Evolutionary conservation across 2,797 vertebrate species (phyloP), one percentile per base, ranked within the genome.

Genomic region (Darevskia mixta): DNA sequence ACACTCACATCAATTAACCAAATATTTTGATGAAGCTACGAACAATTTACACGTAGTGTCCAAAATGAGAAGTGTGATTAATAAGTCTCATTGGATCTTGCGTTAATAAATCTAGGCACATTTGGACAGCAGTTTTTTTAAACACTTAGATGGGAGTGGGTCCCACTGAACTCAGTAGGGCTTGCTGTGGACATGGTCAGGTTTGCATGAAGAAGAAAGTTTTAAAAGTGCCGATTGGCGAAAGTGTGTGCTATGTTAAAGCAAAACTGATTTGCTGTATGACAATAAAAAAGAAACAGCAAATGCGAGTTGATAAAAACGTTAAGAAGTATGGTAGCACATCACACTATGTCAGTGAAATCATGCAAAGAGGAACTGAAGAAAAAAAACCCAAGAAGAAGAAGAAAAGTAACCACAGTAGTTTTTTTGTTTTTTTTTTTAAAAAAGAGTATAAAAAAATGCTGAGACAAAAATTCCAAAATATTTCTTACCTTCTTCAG

Each of bases 401-500:
- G 78, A 90, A 92, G 93, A 73, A 96, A 97, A 87, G 90, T 92
- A 95, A 96, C 92, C 89, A 96, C 91, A 93, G 83, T 92, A 93
- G 92, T 93, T 35, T 49, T 93, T 35, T 92, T 71, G 79, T 58
- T 72, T 32, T 43, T 87, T 89, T 5, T 35, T 41, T 41, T 1
- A 96, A 96, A 87, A 96, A 96, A 87, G 93, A 96, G 92, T 87
- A 90, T 55, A 1, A 94, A 93, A 89, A 89, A 94, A 96, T 94
- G 94, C 93, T 95, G 95, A 94, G 91, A 94, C 92, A 92, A 96
- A 95, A 96, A 96, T 96, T 96, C 96, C 96, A 94, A 97, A 97
- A 94, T 96, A 94, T 96, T 95, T 96, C 99, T 99, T 99, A 99
- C 99, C 99, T 99, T 99, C 99, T 98, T 99, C 98, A 96, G 98